Conservation (phyloP, 2,888 invertebrate genomes). For the Asteroscopus sphinx region DNA sequence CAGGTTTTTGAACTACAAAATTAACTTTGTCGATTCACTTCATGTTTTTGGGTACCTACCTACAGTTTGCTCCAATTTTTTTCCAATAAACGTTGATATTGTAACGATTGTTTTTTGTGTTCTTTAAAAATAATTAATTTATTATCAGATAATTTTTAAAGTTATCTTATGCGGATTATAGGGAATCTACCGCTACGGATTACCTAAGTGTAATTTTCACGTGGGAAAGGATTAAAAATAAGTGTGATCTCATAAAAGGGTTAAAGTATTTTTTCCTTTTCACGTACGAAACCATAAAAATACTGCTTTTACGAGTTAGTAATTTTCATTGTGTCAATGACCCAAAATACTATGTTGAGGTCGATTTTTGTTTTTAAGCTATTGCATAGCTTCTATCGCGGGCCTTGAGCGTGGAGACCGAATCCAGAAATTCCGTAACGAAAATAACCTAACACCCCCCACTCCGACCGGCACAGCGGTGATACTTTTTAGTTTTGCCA, state of each 20-base stretch:
- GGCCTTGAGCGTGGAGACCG: too few species aligned
- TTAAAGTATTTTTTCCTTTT: too few species aligned
- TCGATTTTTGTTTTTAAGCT: too few species aligned
- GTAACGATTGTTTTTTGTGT: constrained; percentile 57
- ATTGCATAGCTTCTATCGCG: too few species aligned
- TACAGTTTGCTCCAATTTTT: constrained; percentile 51
- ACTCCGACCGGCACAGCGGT: too few species aligned
- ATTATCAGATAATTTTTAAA: constrained; percentile 45
- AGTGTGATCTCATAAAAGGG: neutral
- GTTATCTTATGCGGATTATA: constrained; percentile 39
- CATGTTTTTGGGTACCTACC: constrained; percentile 36
- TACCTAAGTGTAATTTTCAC: constrained; percentile 16
- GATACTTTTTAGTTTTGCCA: too few species aligned
- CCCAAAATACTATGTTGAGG: too few species aligned
- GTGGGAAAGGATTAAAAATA: constrained; percentile 4
- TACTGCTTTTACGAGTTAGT: too few species aligned
- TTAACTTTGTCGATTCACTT: constrained; percentile 48
- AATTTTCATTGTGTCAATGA: too few species aligned
- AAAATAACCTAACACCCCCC: too few species aligned
- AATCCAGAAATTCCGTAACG: too few species aligned
- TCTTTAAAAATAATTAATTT: constrained; percentile 57
- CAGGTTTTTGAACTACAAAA: constrained; percentile 46
- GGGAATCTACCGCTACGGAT: constrained; percentile 1
- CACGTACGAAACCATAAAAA: too few species aligned
- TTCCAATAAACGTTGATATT: constrained; percentile 39